A percentile compares a stretch with the other conserved stretches of the same genome.
Conservation (phyloP, 1,140 invertebrate genomes). For the Tyrophagus putrescentiae region DNA sequence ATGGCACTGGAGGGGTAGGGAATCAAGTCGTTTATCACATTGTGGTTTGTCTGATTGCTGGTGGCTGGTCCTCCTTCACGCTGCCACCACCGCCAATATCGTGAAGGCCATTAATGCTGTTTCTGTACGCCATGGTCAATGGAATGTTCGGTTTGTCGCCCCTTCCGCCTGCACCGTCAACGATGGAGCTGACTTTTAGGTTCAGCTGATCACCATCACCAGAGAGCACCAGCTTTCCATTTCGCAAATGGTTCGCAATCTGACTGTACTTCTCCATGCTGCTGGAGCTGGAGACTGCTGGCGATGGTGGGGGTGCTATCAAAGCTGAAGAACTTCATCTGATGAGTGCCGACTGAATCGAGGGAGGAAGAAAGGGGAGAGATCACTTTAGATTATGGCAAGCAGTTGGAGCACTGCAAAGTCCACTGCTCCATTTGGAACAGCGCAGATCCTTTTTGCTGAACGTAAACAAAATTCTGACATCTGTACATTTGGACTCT, state of each 20-base stretch:
- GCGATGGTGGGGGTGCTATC: background rate
- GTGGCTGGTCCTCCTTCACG: background rate
- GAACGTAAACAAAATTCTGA: too few species aligned
- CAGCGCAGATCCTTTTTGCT: too few species aligned
- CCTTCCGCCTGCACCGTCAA: background rate
- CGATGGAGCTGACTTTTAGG: slow-evolving; percentile 6
- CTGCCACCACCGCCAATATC: background rate
- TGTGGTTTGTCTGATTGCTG: background rate
- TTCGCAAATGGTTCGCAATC: background rate
- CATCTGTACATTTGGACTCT: too few species aligned
- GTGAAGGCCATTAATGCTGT: background rate
- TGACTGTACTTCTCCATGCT: background rate
- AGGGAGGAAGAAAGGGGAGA: too few species aligned
- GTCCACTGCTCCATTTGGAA: too few species aligned
- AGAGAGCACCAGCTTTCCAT: too few species aligned
- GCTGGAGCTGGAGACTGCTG: too few species aligned
- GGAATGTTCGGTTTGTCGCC: background rate
- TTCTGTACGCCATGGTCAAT: background rate
- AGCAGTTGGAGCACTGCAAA: too few species aligned
- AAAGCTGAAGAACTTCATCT: background rate
- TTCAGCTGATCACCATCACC: background rate
- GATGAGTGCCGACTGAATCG: too few species aligned
- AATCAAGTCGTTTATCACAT: slow-evolving; percentile 8
- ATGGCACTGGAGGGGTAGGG: slow-evolving; percentile 12
- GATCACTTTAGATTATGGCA: too few species aligned